phyloP scores from a whole-genome alignment of 2,888 invertebrate genomes.

The Tridacna crocea region DNA sequence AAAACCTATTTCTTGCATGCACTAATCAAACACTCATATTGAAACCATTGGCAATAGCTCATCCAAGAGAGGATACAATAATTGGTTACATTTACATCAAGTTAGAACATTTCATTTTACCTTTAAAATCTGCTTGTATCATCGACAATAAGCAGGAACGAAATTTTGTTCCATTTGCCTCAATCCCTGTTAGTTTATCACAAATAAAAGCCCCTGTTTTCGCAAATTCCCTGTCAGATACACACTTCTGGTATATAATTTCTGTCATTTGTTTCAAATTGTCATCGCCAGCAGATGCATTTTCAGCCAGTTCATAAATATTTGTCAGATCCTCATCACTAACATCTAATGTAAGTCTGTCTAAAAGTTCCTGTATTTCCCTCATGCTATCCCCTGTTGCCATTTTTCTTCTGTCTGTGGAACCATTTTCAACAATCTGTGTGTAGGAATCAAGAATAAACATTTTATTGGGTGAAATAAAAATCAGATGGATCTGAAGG shows the following conservation, averaged over 20 bases:
- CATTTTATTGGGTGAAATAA: too few relatives aligned
- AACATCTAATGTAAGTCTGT: conserved; percentile 59
- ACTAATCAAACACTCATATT: too few relatives aligned
- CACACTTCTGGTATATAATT: conserved; percentile 68
- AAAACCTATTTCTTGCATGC: too few relatives aligned
- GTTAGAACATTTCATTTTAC: conserved; percentile 47
- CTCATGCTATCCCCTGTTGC: conserved; percentile 34
- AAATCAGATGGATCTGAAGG: too few relatives aligned
- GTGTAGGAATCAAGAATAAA: not conserved
- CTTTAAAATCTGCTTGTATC: conserved; percentile 77
- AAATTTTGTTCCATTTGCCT: conserved; percentile 72
- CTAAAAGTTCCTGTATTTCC: conserved; percentile 59
- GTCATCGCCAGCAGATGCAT: conserved; percentile 44
- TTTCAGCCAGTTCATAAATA: conserved; percentile 60
- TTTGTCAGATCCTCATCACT: conserved; percentile 65
- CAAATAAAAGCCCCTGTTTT: conserved; percentile 75
- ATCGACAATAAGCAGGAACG: conserved; percentile 71
- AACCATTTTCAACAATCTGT: conserved; percentile 37
- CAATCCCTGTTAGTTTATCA: conserved; percentile 70
- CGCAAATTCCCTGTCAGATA: conserved; percentile 70
- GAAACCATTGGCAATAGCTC: too few relatives aligned
- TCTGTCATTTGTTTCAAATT: conserved; percentile 63
- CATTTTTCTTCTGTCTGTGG: conserved; percentile 12
- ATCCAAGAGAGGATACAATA: too few relatives aligned
- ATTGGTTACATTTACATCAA: too few relatives aligned